phyloP scores from a whole-genome alignment of 2,113 vertebrate species.

The Neoarius graeffei region DNA sequence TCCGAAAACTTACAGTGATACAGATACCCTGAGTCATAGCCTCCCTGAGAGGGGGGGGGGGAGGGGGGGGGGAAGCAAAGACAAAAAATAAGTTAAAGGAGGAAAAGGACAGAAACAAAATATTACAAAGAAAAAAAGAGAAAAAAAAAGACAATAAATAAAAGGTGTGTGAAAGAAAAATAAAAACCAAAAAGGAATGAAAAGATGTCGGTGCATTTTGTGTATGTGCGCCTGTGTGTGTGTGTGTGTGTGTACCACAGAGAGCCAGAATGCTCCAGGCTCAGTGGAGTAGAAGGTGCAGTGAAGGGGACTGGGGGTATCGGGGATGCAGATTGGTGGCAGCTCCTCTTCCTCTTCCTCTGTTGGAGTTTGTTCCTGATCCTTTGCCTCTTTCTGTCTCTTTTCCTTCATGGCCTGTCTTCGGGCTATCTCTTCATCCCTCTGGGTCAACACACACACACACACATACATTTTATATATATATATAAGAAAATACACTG shows the following conservation, averaged over 20 bases:
- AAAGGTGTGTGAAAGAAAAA: not conserved
- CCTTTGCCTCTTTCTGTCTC: constrained; percentile 60
- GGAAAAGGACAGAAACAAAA: too few species aligned
- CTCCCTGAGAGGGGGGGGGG: constrained; percentile 84
- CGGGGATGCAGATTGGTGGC: constrained; percentile 75
- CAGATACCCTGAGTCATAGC: constrained; percentile 86
- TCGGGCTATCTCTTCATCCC: constrained; percentile 73
- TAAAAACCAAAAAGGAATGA: not conserved
- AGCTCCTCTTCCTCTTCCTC: constrained; percentile 74
- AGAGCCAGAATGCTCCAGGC: constrained; percentile 89
- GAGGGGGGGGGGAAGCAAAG: not conserved
- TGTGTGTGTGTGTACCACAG: constrained; percentile 75
- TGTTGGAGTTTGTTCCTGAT: constrained; percentile 57
- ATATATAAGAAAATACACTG: not conserved
- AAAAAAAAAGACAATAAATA: not conserved
- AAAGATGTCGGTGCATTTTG: not conserved
- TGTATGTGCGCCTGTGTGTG: not conserved
- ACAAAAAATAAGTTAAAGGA: too few species aligned
- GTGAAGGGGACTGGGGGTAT: constrained; percentile 80
- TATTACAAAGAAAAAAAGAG: too few species aligned
- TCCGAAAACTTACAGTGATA: constrained; percentile 88
- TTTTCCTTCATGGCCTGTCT: constrained; percentile 67
- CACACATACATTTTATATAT: not conserved
- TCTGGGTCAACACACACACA: constrained; percentile 67
- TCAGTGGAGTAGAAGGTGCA: constrained; percentile 86